phyloP scores from a whole-genome alignment of 1,140 invertebrate genomes.

The Brachionus asplanchnoidis region DNA sequence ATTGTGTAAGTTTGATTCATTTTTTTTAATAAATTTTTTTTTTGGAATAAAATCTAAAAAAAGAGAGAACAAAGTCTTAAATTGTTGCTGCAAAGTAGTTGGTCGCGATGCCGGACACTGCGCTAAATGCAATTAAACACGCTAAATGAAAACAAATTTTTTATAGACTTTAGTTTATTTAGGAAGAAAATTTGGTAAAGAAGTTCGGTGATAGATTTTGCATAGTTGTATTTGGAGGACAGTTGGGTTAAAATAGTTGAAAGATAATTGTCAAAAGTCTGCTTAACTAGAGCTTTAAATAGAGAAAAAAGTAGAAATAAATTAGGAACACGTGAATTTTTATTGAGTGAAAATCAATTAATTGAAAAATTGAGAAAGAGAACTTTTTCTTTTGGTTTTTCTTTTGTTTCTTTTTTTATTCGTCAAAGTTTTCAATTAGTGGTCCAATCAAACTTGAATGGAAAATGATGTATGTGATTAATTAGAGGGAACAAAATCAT shows the following conservation, averaged over 20 bases:
- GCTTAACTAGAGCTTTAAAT: slow-evolving; percentile 8
- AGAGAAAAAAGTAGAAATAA: neutral
- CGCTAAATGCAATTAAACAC: slow-evolving; percentile 3
- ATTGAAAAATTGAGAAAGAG: neutral
- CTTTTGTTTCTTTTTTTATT: neutral
- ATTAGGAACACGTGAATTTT: slow-evolving; percentile 13
- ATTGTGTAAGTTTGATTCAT: slow-evolving; percentile 36
- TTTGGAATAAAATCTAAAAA: neutral
- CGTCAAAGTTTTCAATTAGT: neutral
- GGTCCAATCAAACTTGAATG: neutral
- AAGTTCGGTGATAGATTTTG: neutral
- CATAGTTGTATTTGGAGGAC: slow-evolving; percentile 6
- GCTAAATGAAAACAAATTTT: slow-evolving; percentile 34
- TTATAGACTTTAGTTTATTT: slow-evolving; percentile 26
- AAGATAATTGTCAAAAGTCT: slow-evolving; percentile 33
- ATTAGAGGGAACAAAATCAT: neutral
- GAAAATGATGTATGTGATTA: neutral
- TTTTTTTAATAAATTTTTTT: no score
- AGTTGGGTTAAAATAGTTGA: neutral
- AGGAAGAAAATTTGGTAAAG: slow-evolving; percentile 10
- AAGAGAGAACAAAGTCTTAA: neutral
- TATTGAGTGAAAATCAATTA: neutral
- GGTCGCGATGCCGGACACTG: neutral
- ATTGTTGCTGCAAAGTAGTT: neutral
- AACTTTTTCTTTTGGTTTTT: no score